A percentile compares a stretch with the other conserved stretches of the same genome.
These are phyloP conservation scores for Aradophagus sp. DNA, from an alignment of 1,140 invertebrate genomes.

Conservation along the genomic window DNA sequence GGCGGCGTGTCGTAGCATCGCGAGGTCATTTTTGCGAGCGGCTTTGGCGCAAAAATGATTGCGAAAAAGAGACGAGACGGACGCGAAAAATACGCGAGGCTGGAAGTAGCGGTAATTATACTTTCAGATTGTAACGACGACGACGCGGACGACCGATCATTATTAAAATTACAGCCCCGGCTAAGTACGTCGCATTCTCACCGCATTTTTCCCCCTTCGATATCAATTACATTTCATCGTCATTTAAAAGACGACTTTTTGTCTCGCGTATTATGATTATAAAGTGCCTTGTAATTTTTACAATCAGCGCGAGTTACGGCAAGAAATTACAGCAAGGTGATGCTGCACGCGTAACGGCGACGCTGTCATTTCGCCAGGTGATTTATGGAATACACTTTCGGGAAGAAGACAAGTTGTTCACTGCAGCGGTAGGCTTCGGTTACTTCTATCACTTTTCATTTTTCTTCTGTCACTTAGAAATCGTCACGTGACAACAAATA, in stretches of 20 bases:
- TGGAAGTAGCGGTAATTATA: conserved; percentile 41
- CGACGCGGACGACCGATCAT: conserved; percentile 37
- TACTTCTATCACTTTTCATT: no score
- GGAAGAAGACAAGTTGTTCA: no score
- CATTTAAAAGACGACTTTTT: conserved; percentile 23
- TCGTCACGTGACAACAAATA: no score
- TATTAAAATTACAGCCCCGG: conserved; percentile 43
- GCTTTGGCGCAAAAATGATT: conserved; percentile 4
- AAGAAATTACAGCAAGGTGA: no score
- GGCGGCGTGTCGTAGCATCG: conserved; percentile 1
- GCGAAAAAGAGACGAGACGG: conserved; percentile 13
- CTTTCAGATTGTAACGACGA: conserved; percentile 36
- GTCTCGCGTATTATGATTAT: conserved; percentile 25
- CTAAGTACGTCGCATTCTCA: conserved; percentile 41
- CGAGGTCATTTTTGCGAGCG: conserved; percentile 15
- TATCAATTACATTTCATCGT: conserved; percentile 41
- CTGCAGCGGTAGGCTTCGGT: no score
- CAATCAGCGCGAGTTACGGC: neutral
- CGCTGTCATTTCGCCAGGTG: no score
- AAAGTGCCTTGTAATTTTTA: conserved; percentile 24
- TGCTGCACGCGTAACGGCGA: no score
- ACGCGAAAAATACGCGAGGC: conserved; percentile 17
- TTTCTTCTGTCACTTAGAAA: no score
- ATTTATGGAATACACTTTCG: no score
- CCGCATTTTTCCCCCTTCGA: conserved; percentile 30